phyloP scores from a whole-genome alignment of 2,888 invertebrate species.

The Torymus auratus region DNA sequence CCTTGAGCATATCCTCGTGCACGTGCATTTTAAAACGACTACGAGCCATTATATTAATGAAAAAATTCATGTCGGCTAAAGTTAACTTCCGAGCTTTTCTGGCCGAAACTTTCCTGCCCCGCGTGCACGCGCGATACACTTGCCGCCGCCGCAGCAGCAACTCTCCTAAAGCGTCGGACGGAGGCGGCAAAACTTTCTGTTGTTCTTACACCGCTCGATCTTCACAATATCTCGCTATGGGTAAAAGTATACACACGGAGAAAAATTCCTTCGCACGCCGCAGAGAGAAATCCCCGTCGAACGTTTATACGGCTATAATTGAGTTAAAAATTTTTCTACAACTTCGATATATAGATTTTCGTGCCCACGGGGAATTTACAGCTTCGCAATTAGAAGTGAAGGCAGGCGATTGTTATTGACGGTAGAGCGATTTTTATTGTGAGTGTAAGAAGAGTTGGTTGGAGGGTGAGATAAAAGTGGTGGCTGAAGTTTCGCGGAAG shows the following conservation, averaged over 20 bases:
- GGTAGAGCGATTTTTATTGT: no score
- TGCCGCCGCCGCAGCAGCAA: background rate
- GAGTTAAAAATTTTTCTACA: slow-evolving; percentile 15
- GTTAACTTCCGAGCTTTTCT: slow-evolving; percentile 11
- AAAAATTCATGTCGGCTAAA: slow-evolving; percentile 20
- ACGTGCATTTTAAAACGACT: background rate
- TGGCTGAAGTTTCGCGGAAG: no score
- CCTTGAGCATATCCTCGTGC: no score
- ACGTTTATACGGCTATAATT: slow-evolving; percentile 18
- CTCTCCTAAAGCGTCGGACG: background rate
- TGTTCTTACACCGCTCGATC: slow-evolving; percentile 23
- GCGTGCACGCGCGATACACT: background rate
- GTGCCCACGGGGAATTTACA: no score
- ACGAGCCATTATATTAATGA: slow-evolving; percentile 39
- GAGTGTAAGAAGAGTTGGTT: no score
- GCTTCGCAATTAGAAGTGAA: no score
- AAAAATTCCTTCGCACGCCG: background rate
- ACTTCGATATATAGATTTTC: no score
- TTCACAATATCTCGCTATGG: slow-evolving; percentile 5
- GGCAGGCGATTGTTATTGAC: no score
- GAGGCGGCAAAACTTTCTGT: slow-evolving; percentile 16
- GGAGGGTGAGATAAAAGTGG: no score
- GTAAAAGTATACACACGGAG: slow-evolving; percentile 1
- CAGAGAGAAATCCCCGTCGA: background rate
- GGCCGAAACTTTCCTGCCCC: background rate